Percentiles rank a stretch among this genome's conserved stretches.
Conservation (phyloP, 2,797 vertebrate genomes). For the Silurus lanzhouensis region DNA sequence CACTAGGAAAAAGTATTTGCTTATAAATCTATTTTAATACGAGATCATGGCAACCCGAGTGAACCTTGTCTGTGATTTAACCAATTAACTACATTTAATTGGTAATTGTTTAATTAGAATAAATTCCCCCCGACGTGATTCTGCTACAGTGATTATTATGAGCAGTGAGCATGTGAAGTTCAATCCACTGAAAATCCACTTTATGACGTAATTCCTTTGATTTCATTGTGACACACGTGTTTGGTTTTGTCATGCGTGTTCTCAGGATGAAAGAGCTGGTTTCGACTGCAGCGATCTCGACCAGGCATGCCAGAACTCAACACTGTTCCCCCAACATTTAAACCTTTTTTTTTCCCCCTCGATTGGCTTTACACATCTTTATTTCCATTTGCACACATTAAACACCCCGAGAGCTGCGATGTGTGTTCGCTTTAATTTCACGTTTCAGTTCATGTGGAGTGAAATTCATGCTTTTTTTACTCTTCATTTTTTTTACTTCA, state of each 20-base stretch:
- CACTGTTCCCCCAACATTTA: conserved; percentile 20
- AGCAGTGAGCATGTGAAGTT: not conserved
- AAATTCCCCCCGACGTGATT: too few species aligned
- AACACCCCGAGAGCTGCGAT: conserved; percentile 73
- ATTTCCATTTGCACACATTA: conserved; percentile 45
- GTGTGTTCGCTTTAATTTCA: conserved; percentile 65
- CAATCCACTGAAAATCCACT: not conserved
- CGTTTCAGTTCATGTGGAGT: conserved; percentile 37
- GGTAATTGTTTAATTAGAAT: too few species aligned
- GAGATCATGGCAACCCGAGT: not conserved
- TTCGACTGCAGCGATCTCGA: conserved; percentile 70
- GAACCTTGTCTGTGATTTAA: not conserved
- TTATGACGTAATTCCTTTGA: too few species aligned
- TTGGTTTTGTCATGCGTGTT: not conserved
- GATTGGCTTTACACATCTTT: conserved; percentile 68
- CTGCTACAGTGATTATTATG: not conserved
- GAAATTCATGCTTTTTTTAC: conserved; percentile 52
- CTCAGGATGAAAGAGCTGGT: conserved; percentile 80
- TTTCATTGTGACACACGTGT: not conserved
- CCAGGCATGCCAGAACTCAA: conserved; percentile 60
- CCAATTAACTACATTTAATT: not conserved
- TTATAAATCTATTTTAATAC: not conserved
- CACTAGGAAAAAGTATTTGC: not conserved
- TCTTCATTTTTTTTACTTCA: conserved; percentile 32
- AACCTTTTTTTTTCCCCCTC: not conserved